phyloP scores from a whole-genome alignment of 2,113 vertebrate genomes.

The Mustelus asterias region DNA sequence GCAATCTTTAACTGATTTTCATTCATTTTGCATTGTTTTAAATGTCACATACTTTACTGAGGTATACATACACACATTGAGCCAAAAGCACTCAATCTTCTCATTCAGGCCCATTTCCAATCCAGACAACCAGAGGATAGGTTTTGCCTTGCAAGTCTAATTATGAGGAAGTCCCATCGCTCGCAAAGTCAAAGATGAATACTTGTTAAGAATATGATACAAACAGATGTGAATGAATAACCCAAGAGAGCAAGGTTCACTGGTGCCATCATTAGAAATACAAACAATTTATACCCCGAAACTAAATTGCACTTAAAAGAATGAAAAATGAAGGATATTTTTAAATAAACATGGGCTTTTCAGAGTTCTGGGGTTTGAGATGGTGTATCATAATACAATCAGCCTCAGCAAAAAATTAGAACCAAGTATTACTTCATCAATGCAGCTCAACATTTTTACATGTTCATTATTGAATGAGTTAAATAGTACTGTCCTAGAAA shows the following conservation, averaged over 20 bases:
- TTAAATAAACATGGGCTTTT: neutral
- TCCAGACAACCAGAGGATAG: neutral
- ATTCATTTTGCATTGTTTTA: neutral
- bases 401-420: neutral
- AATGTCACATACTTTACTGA: neutral
- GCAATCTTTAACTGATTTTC: neutral
- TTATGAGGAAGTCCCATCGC: neutral
- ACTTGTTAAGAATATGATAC: neutral
- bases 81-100: neutral
- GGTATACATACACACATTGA: neutral
- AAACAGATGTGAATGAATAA: slow-evolving; percentile 1
- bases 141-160: neutral
- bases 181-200: neutral
- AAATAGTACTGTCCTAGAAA: neutral
- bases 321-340: neutral
- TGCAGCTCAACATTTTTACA: neutral
- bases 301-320: neutral
- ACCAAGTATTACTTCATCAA: neutral
- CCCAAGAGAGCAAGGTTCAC: neutral
- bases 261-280: neutral
- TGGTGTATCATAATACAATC: neutral
- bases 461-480: neutral
- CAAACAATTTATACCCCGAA: neutral
- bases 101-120: neutral
- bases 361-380: neutral